Conservation (phyloP, 1,140 invertebrate species). For the Drosophila leontia region DNA sequence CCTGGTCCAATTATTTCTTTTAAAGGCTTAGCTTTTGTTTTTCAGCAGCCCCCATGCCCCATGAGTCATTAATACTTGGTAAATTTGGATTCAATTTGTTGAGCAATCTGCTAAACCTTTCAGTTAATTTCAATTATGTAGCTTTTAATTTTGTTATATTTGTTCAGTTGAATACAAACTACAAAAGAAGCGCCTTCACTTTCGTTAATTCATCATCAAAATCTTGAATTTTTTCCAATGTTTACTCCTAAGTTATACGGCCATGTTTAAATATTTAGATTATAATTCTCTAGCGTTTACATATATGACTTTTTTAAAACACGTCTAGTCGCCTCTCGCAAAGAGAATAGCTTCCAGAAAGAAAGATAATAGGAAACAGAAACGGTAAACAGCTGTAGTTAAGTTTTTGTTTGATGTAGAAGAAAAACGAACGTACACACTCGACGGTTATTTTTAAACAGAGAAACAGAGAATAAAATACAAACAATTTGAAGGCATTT, state of each 20-base stretch:
- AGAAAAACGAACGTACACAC: conserved; percentile 25
- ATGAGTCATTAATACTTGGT: conserved; percentile 8
- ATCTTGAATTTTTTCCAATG: conserved; percentile 7
- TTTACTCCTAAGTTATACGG: conserved; percentile 14
- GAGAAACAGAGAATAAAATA: conserved; percentile 44
- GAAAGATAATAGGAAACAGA: conserved; percentile 36
- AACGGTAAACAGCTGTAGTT: conserved; percentile 51
- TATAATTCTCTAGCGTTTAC: conserved; percentile 28
- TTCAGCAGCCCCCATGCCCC: not conserved
- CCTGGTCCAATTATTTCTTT: conserved; percentile 82
- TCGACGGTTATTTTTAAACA: conserved; percentile 61
- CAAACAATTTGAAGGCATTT: conserved; percentile 37
- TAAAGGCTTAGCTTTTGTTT: conserved; percentile 39
- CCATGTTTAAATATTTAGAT: conserved; percentile 8
- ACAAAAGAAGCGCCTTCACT: conserved; percentile 1
- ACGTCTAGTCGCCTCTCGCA: conserved; percentile 53
- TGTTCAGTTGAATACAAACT: not conserved
- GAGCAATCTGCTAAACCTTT: not conserved
- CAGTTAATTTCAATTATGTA: conserved; percentile 14
- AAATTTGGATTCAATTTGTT: conserved; percentile 8
- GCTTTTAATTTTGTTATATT: conserved; percentile 27
- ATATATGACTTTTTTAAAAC: conserved; percentile 36
- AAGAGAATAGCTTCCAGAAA: conserved; percentile 42
- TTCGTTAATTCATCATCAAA: conserved; percentile 16
- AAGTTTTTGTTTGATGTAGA: conserved; percentile 68